Base-by-base conservation (phyloP, 2,797 vertebrate genomes). In the Sebastes oblongus region DNA sequence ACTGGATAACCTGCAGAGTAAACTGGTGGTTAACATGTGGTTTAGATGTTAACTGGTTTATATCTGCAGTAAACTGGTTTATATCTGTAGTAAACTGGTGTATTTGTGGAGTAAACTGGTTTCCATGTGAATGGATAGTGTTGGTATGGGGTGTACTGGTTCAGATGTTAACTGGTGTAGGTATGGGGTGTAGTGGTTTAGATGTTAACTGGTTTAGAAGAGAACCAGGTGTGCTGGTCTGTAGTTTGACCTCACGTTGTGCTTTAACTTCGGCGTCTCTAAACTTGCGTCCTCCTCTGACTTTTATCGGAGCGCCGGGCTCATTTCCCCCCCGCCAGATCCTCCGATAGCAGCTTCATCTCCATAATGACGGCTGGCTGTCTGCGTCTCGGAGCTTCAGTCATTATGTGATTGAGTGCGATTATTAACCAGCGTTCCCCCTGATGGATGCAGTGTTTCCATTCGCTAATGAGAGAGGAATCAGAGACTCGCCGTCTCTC, bases 381-480 rank as follows among this genome's bases (percentile, higher is more conserved):
- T 68, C 56, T 36, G 72, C 27, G 24, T 79, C 77, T 73, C 78
- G 12, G 75, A 65, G 86, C 80, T 72, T 83, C 82, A 83, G 77
- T 88, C 89, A 84, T 89, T 85, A 84, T 61, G 85, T 93, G 94
- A 94, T 92, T 88, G 94, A 94, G 93, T 91, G 89, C 20, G 89
- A 92, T 94, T 92, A 95, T 95, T 93, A 94, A 81, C n/a, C 81
- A 58, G 30, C 85, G 30, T 46, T 87, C 79, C 89, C 89, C 91
- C 82, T 91, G 93, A 94, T 92, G 91, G 93, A 93, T 81, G 92
- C 83, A 86, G 86, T 92, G 93, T 95, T 94, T 95, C 92, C 93
- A 94, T 89, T 90, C 79, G 54, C 89, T 95, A 95, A 96, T 94
- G 94, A 95, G 90, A 72, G 89, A 75, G 78, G 90, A 91, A 93